Evolutionary conservation across 37 sponge, comb jelly and placozoan species (phyloP), one percentile per base, ranked within the genome.

Genomic region (Tethya wilhelma): DNA sequence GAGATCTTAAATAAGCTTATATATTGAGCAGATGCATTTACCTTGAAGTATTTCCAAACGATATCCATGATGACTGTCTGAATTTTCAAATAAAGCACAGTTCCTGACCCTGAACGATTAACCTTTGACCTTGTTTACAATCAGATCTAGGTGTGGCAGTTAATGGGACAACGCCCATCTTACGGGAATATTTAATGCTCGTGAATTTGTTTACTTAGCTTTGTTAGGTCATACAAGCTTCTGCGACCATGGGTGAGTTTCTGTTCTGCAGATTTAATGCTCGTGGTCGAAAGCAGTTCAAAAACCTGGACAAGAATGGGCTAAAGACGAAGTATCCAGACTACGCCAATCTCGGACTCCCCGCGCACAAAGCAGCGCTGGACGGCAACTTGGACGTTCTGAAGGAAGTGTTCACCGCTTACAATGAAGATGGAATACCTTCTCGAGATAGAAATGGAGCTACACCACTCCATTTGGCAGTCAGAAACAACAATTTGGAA

Each of bases 281-380:
- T 0, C 69, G 71, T 1, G 90, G 90, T 0, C 58, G 41, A n/a
- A 80, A 81, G 63, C 75, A 76, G 28, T 80, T 69, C 33, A 62
- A 75, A 36, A 25, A n/a, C 39, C 43, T 64, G 3, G 73, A 77
- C 1, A 41, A 19, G 20, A 8, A 26, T n/a, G 29, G 28, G 3
- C 58, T 79, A 0, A 67, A 30, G 0, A 55, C 67, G 2, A 60
- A 67, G 9, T 74, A 38, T 67, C 58, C 67, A 0, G 69, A 75
- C 32, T 90, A 85, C 56, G 73, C 44, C 0, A 68, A 57, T 7
- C 34, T 88, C 28, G 93, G 75, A 19, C 53, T 93, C 40, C 85
- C 81, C 11, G 93, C 93, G 20, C 93, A 93, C 49, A 93, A 93
- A 66, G 89, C 93, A 6, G 93, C 93, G 41, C 37, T 87, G 29